Base-by-base conservation (phyloP, 2,113 vertebrate species). In the Oreochromis tanganicae region DNA sequence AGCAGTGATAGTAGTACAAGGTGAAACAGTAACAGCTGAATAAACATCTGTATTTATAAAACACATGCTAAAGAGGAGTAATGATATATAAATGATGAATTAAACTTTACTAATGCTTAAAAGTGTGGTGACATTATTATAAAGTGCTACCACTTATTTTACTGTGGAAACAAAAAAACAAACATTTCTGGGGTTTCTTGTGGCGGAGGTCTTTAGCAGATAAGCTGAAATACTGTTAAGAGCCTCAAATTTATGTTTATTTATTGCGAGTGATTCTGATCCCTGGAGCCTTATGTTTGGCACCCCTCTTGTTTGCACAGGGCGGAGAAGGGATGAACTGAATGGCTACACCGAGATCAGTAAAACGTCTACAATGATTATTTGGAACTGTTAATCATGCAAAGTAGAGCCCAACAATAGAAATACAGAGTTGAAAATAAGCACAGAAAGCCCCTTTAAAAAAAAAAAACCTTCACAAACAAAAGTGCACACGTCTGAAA, bases 81-180 rank as follows among this genome's bases (percentile, higher is more conserved):
- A 38, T 8, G 6, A 68, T 21, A 41, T 41, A 66, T 68, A 68
- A 8, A 38, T 68, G 34, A 68, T 13, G 0, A 38, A 38, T 38
- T 68, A 38, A 68, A 38, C 34, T 38, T 68, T 38, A 68, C 19
- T 68, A 68, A 38, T 21, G 61, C 61, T 68, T 68, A 68, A 68
- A 21, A 68, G 34, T 68, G 4, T 1, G 11, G 4, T 1, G 11
- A 21, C 34, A 21, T 68, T 21, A 13, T 66, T 68, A 38, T 38
- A 68, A 68, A 68, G 34, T 13, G 61, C 61, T 8, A 21, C 19
- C 19, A 38, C 34, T 0, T 66, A 38, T 38, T 68, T 68, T 21
- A 68, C 34, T 21, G 34, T 68, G 1, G 19, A 38, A n/a, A 21
- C 17, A 38, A 66, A 63, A 36, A 66, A 7, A 0, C 1, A 0